These are phyloP conservation scores for Thrips palmi DNA, from an alignment of 1,140 invertebrate species.

Conservation along the genomic window DNA sequence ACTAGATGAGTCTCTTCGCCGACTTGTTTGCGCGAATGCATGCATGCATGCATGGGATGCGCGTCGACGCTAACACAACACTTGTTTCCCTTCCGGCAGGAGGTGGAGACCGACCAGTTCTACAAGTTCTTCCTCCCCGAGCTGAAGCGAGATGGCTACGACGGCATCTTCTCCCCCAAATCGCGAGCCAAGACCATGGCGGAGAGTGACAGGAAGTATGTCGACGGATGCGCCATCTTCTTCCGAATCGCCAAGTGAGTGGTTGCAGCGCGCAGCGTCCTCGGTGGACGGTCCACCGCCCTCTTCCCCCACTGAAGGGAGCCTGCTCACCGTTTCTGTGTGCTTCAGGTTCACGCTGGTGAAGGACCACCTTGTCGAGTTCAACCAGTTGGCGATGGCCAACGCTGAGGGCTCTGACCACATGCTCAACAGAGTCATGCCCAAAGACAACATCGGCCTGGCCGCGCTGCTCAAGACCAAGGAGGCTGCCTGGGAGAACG, in stretches of 20 bases:
- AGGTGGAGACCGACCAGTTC: conserved; percentile 98
- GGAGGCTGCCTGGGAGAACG: conserved; percentile 81
- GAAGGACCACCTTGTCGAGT: conserved; percentile 91
- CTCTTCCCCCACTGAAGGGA: too few relatives aligned
- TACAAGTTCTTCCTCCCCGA: conserved; percentile 93
- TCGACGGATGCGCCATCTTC: conserved; percentile 99
- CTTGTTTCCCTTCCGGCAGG: too few relatives aligned
- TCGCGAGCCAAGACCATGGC: conserved; percentile 97
- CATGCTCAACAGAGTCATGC: conserved; percentile 99
- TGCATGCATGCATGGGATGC: too few relatives aligned
- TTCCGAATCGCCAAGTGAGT: conserved; percentile 85
- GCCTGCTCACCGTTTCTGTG: conserved; percentile 11
- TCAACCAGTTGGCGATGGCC: conserved; percentile 96
- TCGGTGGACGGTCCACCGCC: too few relatives aligned
- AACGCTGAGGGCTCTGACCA: conserved; percentile 95
- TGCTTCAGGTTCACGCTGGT: conserved; percentile 73
- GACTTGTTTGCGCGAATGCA: too few relatives aligned
- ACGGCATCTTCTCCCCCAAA: conserved; percentile 98
- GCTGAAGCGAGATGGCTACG: conserved; percentile 80
- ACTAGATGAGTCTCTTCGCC: too few relatives aligned
- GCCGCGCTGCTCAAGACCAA: conserved; percentile 87
- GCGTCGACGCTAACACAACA: too few relatives aligned
- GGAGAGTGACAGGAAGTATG: conserved; percentile 89
- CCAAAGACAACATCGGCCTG: conserved; percentile 96
- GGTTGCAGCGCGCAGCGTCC: neutral